Conservation (phyloP, 2,888 invertebrate species). For the Laothoe populi region DNA sequence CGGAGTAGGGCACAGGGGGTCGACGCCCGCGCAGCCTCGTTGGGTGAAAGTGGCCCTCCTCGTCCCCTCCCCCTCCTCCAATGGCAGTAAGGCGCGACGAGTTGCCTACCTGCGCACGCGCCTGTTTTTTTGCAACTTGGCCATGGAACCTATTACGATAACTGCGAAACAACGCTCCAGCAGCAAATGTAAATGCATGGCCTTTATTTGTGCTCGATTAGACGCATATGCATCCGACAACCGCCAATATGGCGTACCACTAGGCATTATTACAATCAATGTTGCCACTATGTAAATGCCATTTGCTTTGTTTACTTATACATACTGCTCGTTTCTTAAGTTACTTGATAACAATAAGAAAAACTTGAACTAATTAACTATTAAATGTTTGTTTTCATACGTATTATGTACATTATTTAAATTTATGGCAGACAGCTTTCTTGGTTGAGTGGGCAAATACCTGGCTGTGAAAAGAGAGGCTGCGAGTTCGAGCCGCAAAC, state of each 20-base stretch:
- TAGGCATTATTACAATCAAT: constrained; percentile 14
- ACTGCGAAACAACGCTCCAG: constrained; percentile 75
- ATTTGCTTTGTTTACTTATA: constrained; percentile 16
- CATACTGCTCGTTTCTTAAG: neutral
- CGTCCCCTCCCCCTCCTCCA: constrained; percentile 55
- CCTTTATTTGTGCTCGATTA: constrained; percentile 70
- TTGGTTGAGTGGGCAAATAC: no score
- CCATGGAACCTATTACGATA: constrained; percentile 83
- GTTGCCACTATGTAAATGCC: neutral
- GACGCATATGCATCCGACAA: constrained; percentile 38
- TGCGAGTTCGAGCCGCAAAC: no score
- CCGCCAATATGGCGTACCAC: constrained; percentile 24
- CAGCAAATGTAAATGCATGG: constrained; percentile 76
- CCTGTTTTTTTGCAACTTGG: constrained; percentile 82
- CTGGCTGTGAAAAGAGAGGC: no score
- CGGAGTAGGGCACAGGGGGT: constrained; percentile 82
- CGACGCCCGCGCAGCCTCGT: constrained; percentile 84
- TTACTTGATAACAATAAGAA: neutral
- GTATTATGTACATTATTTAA: neutral
- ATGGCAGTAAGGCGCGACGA: constrained; percentile 64
- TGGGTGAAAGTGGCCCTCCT: constrained; percentile 80
- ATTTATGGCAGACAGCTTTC: neutral
- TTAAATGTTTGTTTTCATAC: no score
- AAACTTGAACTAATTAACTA: neutral
- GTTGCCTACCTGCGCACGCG: constrained; percentile 75